Conservation (phyloP, 2,113 vertebrate species). For the Fregata magnificens region DNA sequence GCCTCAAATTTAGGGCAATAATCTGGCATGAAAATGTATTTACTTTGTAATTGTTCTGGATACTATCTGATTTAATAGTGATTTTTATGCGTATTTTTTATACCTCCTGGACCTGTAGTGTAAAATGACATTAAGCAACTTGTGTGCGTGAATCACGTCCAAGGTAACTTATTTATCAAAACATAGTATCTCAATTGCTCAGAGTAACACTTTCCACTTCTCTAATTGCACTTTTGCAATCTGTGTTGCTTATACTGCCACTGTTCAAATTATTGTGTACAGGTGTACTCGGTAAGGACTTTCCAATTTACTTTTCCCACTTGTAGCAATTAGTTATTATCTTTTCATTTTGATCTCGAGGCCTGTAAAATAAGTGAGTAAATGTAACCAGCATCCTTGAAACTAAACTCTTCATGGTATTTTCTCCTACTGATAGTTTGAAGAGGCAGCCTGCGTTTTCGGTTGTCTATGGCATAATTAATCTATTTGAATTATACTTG, state of each 20-base stretch:
- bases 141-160: background rate
- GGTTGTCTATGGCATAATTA: constrained; percentile 37
- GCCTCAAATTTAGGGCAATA: background rate
- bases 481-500: constrained; percentile 18
- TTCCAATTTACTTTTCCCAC: constrained; percentile 52
- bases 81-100: background rate
- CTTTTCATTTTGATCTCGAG: constrained; percentile 4
- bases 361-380: constrained; percentile 21
- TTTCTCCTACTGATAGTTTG: constrained; percentile 15
- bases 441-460: constrained; percentile 12
- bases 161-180: constrained; percentile 48
- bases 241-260: background rate
- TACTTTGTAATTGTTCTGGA: background rate
- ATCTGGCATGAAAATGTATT: background rate
- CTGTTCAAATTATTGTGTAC: constrained; percentile 3
- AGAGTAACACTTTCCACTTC: constrained; percentile 27
- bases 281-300: constrained; percentile 13
- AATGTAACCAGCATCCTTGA: constrained; percentile 41
- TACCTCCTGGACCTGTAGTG: background rate
- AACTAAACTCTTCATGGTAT: constrained; percentile 9
- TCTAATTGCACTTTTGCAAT: constrained; percentile 42
- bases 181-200: constrained; percentile 44
- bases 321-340: constrained; percentile 49
- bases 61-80: background rate
- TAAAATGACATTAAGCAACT: background rate